Percentiles rank a stretch among this genome's conserved stretches.
phyloP scores from a whole-genome alignment of 2,113 vertebrate species.

The Xyrauchen texanus region DNA sequence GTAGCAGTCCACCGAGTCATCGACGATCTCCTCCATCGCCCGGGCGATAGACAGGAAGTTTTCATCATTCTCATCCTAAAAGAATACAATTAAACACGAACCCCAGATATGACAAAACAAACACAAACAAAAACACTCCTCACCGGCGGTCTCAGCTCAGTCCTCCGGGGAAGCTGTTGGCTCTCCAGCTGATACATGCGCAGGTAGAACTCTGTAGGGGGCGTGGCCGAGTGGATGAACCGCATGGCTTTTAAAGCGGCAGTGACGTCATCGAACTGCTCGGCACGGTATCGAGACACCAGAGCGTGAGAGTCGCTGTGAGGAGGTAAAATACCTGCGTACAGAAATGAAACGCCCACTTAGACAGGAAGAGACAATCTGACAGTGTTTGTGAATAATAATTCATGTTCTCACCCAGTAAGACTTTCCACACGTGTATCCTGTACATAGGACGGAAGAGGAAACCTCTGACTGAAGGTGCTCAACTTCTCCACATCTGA shows the following conservation, averaged over 20 bases:
- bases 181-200: conserved; percentile 91
- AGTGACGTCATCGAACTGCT: conserved; percentile 86
- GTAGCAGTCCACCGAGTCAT: conserved; percentile 89
- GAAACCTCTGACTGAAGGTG: conserved; percentile 96
- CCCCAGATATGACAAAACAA: background rate
- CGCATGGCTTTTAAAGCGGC: conserved; percentile 85
- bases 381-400: background rate
- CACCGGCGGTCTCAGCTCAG: conserved; percentile 78
- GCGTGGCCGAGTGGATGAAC: conserved; percentile 80
- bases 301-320: conserved; percentile 88
- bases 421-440: conserved; percentile 93
- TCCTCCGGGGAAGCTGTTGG: conserved; percentile 83
- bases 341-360: background rate
- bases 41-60: conserved; percentile 87
- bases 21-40: conserved; percentile 92
- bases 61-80: conserved; percentile 85
- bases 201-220: conserved; percentile 83
- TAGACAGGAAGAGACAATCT: too few relatives aligned
- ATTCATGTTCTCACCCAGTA: conserved; percentile 82
- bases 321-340: conserved; percentile 88
- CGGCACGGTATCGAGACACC: conserved; percentile 83
- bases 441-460: conserved; percentile 97
- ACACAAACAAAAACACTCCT: conserved; percentile 55
- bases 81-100: background rate
- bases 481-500: conserved; percentile 95